Evolutionary conservation across 2,888 invertebrate species (phyloP), one percentile per base, ranked within the genome.

Genomic region (Tholera decimalis): DNA sequence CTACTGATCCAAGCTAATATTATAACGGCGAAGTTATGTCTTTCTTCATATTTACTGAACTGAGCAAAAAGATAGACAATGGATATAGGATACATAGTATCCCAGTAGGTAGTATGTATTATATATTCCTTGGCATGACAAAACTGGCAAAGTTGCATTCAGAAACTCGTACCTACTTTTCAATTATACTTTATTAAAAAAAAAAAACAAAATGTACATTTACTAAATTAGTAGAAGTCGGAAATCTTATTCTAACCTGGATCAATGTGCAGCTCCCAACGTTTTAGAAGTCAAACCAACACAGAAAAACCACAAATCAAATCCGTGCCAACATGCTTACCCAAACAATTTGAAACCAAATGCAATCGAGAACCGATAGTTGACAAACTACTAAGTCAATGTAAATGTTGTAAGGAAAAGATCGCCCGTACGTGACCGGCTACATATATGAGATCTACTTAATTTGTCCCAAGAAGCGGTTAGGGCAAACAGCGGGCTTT

Each of bases 361-460:
- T 39, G 51, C 62, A 71, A 74, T 80, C 79, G 80, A 84, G 82
- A 83, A 82, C 79, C 75, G 50, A 61, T 77, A 80, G 87, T 86
- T 80, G 63, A 51, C 44, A 43, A 53, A 61, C 58, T 68, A 78
- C 82, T 73, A 84, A 87, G 83, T 84, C 84, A 85, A 85, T 86
- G 87, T 88, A 89, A 89, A 90, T 88, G 89, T 86, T 83, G 82
- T 62, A 73, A 66, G 74, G 77, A 82, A 85, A 86, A 86, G 90
- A 92, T 91, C 79, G 88, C 74, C 54, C 37, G 83, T 69, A 84
- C 92, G 92, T 92, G 92, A 89, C 88, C 80, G 59, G 90, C 83
- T 85, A 82, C 77, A 75, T 79, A 84, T 89, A 90, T 88, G 89
- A 90, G 92, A 86, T 86, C 84, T 84, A 86, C 87, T 91, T 91